Evolutionary conservation across 2,888 invertebrate genomes (phyloP).

Genomic region (Acanthoscelides obtectus): DNA sequence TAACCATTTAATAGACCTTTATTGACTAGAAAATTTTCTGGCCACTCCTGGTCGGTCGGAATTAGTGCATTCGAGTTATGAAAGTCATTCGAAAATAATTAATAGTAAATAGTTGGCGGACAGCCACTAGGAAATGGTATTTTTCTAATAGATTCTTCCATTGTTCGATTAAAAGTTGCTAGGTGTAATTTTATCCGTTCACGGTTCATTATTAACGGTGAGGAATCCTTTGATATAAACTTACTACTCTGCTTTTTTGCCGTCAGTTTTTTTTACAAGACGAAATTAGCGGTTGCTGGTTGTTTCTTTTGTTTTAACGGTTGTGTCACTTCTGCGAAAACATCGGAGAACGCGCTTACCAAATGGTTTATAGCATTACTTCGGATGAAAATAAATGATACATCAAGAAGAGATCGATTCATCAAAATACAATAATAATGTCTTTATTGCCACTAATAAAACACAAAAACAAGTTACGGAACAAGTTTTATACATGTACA

Average conservation of each 20-base stretch:
- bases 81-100: background rate
- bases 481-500: too few species aligned
- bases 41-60: background rate
- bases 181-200: background rate
- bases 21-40: background rate
- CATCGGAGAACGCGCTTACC: background rate
- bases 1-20: background rate
- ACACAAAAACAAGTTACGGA: too few species aligned
- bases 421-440: too few species aligned
- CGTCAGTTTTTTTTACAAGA: background rate
- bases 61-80: background rate
- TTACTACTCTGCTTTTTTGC: background rate
- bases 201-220: background rate
- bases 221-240: background rate
- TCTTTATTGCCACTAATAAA: too few species aligned
- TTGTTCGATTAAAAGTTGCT: background rate
- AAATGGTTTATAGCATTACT: too few species aligned
- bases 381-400: too few species aligned
- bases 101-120: background rate
- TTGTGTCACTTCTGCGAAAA: background rate
- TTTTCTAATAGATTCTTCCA: background rate
- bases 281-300: background rate
- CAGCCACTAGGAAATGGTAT: background rate
- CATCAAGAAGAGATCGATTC: too few species aligned
- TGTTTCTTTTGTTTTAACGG: background rate